Conservation (phyloP, 2,888 invertebrate species). For the Netelia inedita region DNA sequence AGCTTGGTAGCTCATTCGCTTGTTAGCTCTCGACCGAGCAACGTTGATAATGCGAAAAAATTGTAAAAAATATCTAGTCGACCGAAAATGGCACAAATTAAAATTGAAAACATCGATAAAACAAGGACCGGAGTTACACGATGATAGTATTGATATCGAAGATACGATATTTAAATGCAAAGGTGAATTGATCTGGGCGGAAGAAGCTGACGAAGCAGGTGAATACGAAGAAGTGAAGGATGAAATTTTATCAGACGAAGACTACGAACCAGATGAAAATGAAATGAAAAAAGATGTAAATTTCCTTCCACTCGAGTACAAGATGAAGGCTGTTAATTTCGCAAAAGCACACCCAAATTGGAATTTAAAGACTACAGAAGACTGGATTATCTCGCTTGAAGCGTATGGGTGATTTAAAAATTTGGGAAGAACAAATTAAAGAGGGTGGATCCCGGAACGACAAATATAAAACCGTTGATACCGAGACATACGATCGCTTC, state of each 20-base stretch:
- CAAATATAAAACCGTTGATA: constrained; percentile 62
- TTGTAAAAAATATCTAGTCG: constrained; percentile 20
- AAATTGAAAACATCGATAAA: neutral
- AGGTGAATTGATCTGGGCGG: constrained; percentile 26
- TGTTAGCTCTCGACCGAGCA: constrained; percentile 42
- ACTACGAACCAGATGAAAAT: constrained; percentile 58
- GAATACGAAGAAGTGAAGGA: constrained; percentile 50
- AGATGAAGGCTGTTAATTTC: constrained; percentile 52
- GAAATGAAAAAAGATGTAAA: constrained; percentile 32
- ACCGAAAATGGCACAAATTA: too few species aligned
- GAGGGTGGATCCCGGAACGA: constrained; percentile 66
- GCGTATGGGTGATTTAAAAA: constrained; percentile 57
- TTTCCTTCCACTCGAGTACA: constrained; percentile 53
- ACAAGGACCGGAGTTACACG: neutral
- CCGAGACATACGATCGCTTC: too few species aligned
- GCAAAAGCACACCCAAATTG: constrained; percentile 58
- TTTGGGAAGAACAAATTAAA: constrained; percentile 60
- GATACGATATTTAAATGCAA: neutral
- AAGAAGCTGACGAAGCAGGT: constrained; percentile 51
- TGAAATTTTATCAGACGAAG: too few species aligned
- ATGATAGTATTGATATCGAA: constrained; percentile 32
- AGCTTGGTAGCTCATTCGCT: constrained; percentile 30
- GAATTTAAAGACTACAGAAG: constrained; percentile 62
- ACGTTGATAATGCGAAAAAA: constrained; percentile 42
- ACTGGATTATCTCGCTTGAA: constrained; percentile 58